These are phyloP conservation scores for Meda fulgida DNA, from an alignment of 2,797 vertebrate species.

Conservation along the genomic window DNA sequence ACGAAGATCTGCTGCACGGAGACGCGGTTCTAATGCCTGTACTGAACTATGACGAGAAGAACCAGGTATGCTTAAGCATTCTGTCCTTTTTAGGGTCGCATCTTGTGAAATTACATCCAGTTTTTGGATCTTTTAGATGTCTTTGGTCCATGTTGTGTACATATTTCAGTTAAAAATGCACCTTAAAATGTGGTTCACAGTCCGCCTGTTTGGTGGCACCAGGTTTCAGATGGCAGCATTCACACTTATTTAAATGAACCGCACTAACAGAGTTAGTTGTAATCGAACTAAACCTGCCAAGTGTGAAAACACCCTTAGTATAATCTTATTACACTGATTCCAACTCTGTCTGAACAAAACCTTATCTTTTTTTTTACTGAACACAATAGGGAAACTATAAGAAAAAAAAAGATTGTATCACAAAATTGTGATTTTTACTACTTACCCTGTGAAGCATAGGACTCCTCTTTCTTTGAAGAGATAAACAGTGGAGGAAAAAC, in stretches of 20 bases:
- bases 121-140: not conserved
- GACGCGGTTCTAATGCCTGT: not conserved
- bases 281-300: not conserved
- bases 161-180: not conserved
- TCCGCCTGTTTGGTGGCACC: not conserved
- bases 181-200: not conserved
- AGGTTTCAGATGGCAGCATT: not conserved
- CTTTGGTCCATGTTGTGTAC: not conserved
- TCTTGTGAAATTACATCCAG: not conserved
- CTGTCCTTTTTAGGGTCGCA: not conserved
- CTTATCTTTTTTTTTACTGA: not conserved
- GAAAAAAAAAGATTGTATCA: not conserved
- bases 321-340: not conserved
- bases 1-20: not conserved
- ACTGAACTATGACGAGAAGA: not conserved
- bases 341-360: not conserved
- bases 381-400: not conserved
- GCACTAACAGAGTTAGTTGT: not conserved
- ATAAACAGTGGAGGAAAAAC: constrained; percentile 69
- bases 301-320: not conserved
- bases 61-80: not conserved
- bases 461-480: constrained; percentile 79
- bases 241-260: not conserved
- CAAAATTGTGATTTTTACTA: constrained; percentile 57
- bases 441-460: constrained; percentile 77